Evolutionary conservation across 2,797 vertebrate species (phyloP), one percentile per base, ranked within the genome.

Genomic region (Acanthiza pusilla): DNA sequence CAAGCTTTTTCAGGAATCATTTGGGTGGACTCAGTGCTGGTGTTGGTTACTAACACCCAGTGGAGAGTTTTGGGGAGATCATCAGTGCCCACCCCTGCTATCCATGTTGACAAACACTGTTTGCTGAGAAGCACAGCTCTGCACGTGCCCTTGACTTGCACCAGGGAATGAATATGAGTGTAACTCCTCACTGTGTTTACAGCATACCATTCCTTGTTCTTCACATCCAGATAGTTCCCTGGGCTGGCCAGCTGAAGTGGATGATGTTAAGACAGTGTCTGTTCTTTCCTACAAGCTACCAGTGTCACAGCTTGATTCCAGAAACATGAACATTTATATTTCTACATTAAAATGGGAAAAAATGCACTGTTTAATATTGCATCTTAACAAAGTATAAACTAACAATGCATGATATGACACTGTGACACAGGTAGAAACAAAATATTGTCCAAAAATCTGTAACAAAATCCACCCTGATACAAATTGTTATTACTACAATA

Each of bases 141-240:
- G 30, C 45, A 9, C 0, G 0, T 11, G 14, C 17, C n/a, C 25
- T 74, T 11, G 13, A n/a, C 30, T 58, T 66, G 45, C 32, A 68
- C 20, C 11, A 67, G 30, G 17, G 19, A 11, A 70, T 45, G 9
- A 60, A 7, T 10, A 19, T 0, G 32, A 22, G 14, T 27, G 10
- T 13, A 42, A 81, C 16, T 55, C 27, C n/a, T 54, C 42, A 6
- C 15, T 55, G 58, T 43, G 16, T 50, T 90, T 66, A 29, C 27
- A 50, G 23, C 16, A 25, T 9, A 34, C 3, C 13, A 3, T 43
- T n/a, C 38, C 50, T 58, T 67, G 50, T 8, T 83, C 65, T 63
- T 58, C 54, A 34, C 10, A 50, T 32, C 30, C 48, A 79, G 32
- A 29, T 29, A 62, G n/a, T 42, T 19, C 7, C 29, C 16, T 63